Evolutionary conservation across 2,113 vertebrate genomes (phyloP), one percentile per base, ranked within the genome.

Genomic region (Hippocampus barbouri): DNA sequence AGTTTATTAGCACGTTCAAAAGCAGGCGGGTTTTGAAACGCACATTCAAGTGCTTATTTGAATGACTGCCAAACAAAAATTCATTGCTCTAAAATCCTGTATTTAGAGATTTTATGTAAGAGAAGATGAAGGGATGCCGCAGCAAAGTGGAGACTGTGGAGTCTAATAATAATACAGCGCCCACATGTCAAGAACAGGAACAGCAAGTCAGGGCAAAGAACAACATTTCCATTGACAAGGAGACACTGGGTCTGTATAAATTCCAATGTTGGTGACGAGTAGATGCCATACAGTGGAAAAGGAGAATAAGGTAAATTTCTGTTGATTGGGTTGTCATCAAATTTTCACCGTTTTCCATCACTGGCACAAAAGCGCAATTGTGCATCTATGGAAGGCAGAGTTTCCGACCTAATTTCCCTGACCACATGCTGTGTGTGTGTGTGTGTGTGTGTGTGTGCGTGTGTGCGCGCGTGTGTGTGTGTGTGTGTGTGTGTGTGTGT

Each of bases 371-470:
- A 61, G 23, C 59, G 38, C 53, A 49, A 56, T 16, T 11, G 45
- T 16, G 30, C n/a, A 4, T 27, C 2, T 27, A 53, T 57, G 68
- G 51, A 67, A 71, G 65, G 72, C 40, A 69, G 34, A 66, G 70
- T 67, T 64, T 73, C 57, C 74, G 88, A 89, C 89, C 88, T 83
- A 83, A 85, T 88, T 88, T 85, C 59, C 61, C 20, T 27, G 70
- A 66, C 76, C 83, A 53, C 89, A 87, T 82, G 86, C 84, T 88
- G 85, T 60, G 66, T 38, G 34, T 38, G 34, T 38, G 34, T 38
- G 34, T 38, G 34, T 6, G 34, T 6, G 34, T 6, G 30, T 30
- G 30, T 30, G 30, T 30, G 30, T 30, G 30, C 4, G 57, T 38
- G 53, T 65, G 69, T 57, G 65, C n/a, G n/a, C n/a, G n/a, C n/a